Evolutionary conservation across 2,797 vertebrate species (phyloP).

Genomic region (Oreonectes daqikongensis): DNA sequence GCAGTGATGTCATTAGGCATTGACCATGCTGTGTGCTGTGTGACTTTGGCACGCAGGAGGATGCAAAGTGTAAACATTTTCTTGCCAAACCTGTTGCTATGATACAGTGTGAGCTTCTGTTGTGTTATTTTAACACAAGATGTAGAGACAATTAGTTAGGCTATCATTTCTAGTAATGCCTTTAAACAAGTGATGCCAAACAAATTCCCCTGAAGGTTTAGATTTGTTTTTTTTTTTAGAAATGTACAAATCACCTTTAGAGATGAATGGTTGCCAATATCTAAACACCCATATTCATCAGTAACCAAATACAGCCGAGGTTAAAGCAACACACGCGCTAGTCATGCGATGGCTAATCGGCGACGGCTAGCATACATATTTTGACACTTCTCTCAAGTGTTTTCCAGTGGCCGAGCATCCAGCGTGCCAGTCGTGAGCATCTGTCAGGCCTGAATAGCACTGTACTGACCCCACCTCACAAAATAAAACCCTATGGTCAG

Average conservation of each 20-base stretch:
- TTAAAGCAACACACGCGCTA: background rate
- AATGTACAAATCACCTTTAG: too few species aligned
- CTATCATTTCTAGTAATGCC: background rate
- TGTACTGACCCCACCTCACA: slow-evolving; percentile 1
- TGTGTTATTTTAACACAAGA: background rate
- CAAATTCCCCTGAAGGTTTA: background rate
- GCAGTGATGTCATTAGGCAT: background rate
- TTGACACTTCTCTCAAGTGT: background rate
- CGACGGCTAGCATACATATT: background rate
- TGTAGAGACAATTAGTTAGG: background rate
- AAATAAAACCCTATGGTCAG: slow-evolving; percentile 13
- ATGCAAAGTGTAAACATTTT: background rate
- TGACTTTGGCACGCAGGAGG: background rate
- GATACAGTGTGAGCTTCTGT: background rate
- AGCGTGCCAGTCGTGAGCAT: background rate
- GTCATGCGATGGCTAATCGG: background rate
- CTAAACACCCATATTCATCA: background rate
- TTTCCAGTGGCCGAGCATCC: slow-evolving; percentile 4
- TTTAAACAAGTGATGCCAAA: background rate
- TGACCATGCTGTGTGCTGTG: too few species aligned
- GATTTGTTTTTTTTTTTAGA: background rate
- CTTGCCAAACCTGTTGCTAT: slow-evolving; percentile 6
- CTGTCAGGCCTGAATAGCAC: slow-evolving; percentile 1
- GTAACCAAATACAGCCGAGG: too few species aligned
- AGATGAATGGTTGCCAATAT: background rate